phyloP scores from a whole-genome alignment of 2,113 vertebrate species.

The Oxygymnocypris stewartii region DNA sequence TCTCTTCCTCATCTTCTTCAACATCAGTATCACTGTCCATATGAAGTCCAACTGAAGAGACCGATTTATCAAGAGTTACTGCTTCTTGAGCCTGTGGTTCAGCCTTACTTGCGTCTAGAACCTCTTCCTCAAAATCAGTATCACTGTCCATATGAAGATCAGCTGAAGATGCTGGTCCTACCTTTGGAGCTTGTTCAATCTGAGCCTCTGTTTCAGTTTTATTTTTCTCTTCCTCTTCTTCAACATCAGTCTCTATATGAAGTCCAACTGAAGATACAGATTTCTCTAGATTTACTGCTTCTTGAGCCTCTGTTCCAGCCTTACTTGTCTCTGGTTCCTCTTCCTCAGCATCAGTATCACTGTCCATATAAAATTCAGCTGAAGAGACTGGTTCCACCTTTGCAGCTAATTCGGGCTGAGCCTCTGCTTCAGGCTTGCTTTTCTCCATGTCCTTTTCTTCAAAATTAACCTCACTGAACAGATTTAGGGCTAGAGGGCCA shows the following conservation, averaged over 20 bases:
- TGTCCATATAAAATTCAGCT: constrained; percentile 64
- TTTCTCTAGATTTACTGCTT: background rate
- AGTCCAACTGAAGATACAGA: constrained; percentile 40
- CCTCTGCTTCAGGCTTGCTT: background rate
- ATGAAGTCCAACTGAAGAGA: constrained; percentile 49
- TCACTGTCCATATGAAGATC: constrained; percentile 68
- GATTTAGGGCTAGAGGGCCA: constrained; percentile 56
- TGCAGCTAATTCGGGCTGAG: background rate
- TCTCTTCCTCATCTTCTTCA: constrained; percentile 12
- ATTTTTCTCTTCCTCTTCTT: constrained; percentile 8
- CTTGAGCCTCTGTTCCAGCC: background rate
- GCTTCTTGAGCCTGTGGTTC: background rate
- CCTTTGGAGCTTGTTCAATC: constrained; percentile 33
- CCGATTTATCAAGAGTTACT: background rate
- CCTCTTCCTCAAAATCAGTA: constrained; percentile 66
- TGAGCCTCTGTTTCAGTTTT: constrained; percentile 27
- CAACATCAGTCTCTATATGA: constrained; percentile 64
- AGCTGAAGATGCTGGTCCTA: background rate
- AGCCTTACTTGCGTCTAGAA: constrained; percentile 38
- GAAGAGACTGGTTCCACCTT: constrained; percentile 35
- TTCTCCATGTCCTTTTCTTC: constrained; percentile 61
- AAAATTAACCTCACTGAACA: constrained; percentile 70
- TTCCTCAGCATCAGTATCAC: constrained; percentile 70
- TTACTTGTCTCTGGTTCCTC: constrained; percentile 39
- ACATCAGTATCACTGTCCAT: constrained; percentile 70